A percentile compares a stretch with the other conserved stretches of the same genome.
Evolutionary conservation across 2,113 vertebrate species (phyloP).

Genomic region (Strix aluco): DNA sequence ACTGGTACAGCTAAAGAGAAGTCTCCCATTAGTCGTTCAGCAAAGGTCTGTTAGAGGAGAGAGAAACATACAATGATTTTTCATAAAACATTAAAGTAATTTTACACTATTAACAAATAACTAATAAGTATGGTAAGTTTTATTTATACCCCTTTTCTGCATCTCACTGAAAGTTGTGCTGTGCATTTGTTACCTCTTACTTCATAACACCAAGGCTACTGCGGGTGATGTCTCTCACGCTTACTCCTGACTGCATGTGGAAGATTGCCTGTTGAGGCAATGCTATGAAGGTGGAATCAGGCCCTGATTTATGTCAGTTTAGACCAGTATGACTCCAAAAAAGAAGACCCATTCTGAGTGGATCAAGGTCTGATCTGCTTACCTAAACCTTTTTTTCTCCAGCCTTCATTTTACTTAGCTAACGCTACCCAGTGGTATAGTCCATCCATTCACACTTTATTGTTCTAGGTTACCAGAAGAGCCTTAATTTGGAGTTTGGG

Average conservation of each 20-base stretch:
- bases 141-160: not conserved
- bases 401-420: not conserved
- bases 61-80: not conserved
- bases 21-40: slow-evolving; percentile 86
- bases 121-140: not conserved
- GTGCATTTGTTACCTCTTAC: not conserved
- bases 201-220: not conserved
- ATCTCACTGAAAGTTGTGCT: not conserved
- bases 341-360: not conserved
- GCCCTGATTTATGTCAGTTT: not conserved
- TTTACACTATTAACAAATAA: not conserved
- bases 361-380: not conserved
- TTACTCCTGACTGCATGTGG: rapidly evolving
- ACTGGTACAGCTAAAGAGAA: slow-evolving; percentile 90
- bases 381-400: not conserved
- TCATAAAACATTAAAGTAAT: not conserved
- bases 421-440: not conserved
- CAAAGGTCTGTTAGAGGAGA: slow-evolving; percentile 84
- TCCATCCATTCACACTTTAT: not conserved
- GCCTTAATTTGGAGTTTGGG: not conserved
- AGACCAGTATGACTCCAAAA: not conserved
- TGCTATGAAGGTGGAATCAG: not conserved
- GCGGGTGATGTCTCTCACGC: not conserved
- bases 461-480: not conserved
- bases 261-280: not conserved